phyloP scores from a whole-genome alignment of 2,113 vertebrate genomes.

The Trochalopteron elliotii region DNA sequence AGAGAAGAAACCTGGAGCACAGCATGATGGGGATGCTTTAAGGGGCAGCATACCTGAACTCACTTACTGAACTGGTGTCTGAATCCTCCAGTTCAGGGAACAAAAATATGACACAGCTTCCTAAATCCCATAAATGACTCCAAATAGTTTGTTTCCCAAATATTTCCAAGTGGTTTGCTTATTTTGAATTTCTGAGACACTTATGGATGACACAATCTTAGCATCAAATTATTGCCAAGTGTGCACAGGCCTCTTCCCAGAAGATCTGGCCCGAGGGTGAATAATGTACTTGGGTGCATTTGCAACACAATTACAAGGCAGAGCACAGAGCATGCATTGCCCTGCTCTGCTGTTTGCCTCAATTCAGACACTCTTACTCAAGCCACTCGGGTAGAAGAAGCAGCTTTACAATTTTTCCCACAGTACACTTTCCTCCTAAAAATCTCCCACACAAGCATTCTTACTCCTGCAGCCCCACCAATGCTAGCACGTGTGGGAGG shows the following conservation, averaged over 20 bases:
- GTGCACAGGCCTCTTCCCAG: not conserved
- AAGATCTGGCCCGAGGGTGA: not conserved
- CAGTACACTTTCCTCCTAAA: not conserved
- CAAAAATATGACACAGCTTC: not conserved
- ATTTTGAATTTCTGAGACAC: conserved; percentile 6
- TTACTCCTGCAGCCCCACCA: conserved; percentile 3
- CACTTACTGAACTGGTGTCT: not conserved
- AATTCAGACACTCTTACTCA: not conserved
- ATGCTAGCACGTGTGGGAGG: not conserved
- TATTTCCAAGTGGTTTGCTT: not conserved
- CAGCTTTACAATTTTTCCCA: not conserved
- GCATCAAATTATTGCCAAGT: conserved; percentile 7
- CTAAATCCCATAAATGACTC: not conserved
- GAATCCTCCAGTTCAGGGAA: not conserved
- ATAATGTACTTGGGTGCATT: not conserved
- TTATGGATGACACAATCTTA: not conserved
- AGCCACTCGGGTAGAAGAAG: not conserved
- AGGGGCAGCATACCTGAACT: not conserved
- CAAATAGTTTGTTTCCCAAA: not conserved
- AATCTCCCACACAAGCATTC: not conserved
- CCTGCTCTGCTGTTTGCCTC: not conserved
- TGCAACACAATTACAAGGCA: conserved; percentile 33
- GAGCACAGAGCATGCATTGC: not conserved
- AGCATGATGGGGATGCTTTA: not conserved
- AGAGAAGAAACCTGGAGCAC: not conserved